phyloP scores from a whole-genome alignment of 2,888 invertebrate genomes.

The Calameuta pallipes region DNA sequence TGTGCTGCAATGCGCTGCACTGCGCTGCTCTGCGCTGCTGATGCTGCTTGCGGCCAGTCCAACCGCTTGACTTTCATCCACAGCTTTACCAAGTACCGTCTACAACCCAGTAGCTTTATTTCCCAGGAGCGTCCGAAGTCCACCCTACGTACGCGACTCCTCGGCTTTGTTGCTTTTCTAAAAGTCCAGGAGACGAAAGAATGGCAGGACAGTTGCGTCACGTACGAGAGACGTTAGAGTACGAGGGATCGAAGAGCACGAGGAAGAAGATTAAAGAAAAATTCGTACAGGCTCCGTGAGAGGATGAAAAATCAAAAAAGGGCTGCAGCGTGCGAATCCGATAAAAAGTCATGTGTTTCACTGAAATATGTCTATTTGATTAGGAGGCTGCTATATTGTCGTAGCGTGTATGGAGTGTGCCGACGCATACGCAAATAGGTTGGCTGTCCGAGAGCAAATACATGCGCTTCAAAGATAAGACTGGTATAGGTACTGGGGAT shows the following conservation, averaged over 20 bases:
- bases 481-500: slow-evolving; percentile 23
- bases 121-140: not conserved
- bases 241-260: not conserved
- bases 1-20: slow-evolving; percentile 26
- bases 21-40: slow-evolving; percentile 28
- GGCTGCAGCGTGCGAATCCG: not conserved
- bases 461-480: slow-evolving; percentile 57
- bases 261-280: not conserved
- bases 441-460: slow-evolving; percentile 57
- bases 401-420: slow-evolving; percentile 54
- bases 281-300: not conserved
- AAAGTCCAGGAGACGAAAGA: slow-evolving; percentile 29
- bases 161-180: slow-evolving; percentile 34
- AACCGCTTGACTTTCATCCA: slow-evolving; percentile 10
- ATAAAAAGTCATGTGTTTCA: not conserved
- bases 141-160: not conserved
- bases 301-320: not conserved
- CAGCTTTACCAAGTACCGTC: not conserved
- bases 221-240: not conserved
- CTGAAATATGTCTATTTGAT: slow-evolving; percentile 46
- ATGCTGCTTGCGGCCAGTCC: slow-evolving; percentile 26
- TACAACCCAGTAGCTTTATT: not conserved
- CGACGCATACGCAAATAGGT: slow-evolving; percentile 59
- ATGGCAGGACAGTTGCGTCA: slow-evolving; percentile 12
- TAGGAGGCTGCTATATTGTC: slow-evolving; percentile 30